Conservation (phyloP, 2,797 vertebrate genomes). For the Fundulus diaphanus region DNA sequence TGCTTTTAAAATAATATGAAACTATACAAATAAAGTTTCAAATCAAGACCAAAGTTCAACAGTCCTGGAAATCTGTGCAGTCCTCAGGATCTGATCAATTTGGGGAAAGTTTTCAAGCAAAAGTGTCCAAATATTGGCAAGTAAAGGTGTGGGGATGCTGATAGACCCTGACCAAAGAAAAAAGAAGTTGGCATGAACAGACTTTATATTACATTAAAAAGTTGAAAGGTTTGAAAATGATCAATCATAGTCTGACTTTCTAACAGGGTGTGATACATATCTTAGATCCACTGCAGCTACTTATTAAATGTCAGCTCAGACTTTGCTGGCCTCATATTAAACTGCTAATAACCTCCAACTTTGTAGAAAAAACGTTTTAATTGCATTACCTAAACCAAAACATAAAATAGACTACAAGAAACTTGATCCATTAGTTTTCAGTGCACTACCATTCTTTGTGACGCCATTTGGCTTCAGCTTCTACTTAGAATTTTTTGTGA, state of each 20-base stretch:
- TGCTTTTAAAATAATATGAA: neutral
- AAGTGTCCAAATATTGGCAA: neutral
- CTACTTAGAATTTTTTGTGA: neutral
- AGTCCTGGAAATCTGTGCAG: no score
- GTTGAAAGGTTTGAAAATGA: neutral
- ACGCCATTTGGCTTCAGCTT: neutral
- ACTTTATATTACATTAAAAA: neutral
- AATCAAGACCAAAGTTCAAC: neutral
- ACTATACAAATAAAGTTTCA: neutral
- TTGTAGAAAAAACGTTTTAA: neutral
- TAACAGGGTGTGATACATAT: neutral
- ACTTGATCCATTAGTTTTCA: neutral
- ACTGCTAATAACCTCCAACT: neutral
- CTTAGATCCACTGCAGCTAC: neutral
- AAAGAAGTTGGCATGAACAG: neutral
- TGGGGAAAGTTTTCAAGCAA: neutral
- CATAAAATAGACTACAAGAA: no score
- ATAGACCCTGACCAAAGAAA: neutral
- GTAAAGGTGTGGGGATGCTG: neutral
- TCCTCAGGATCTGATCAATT: neutral
- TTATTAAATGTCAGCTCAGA: neutral
- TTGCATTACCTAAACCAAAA: neutral
- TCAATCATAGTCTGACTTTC: neutral
- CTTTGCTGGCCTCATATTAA: neutral
- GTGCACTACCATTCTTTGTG: neutral